Base-by-base conservation (phyloP, 2,113 vertebrate species). In the Athene noctua region DNA sequence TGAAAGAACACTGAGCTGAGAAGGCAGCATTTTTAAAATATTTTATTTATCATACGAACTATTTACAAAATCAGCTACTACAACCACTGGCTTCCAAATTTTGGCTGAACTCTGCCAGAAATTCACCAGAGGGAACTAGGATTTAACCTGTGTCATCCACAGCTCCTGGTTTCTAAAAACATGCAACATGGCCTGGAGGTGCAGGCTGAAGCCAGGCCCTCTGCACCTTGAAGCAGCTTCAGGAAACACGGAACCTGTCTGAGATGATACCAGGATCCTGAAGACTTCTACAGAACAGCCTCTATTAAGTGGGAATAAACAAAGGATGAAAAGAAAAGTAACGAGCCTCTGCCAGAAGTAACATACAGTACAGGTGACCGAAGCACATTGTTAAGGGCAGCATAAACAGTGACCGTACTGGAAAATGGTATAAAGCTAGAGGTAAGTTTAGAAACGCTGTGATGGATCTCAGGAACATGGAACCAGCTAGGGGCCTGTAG, bases 1-100 rank as follows among this genome's bases (percentile, higher is more conserved):
- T 0, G 0, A 80, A 96, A 96, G 63, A 96, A 94, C 2, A 4
- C 55, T 40, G 27, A 96, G 61, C 42, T 72, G 59, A 91, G 86
- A 96, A 81, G 15, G 78, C n/a, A 95, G 52, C 16, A 51, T 72
- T 97, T 96, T 97, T 94, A 93, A 97, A 96, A 97, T 95, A 96
- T 77, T 98, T 97, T 97, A 97, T 98, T 98, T 97, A 98, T 97
- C 98, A 90, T 98, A 98, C 97, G 98, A 98, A 98, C 97, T 98
- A 98, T 98, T 98, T 98, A 98, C 97, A 98, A 92, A 97, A 90
- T 96, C 88, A 92, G 86, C 79, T 97, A 84, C 96, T 97, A 95
- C 84, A 93, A 93, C 81, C 95, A 95, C 66, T 78, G 96, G 78
- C 92, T 95, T 96, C 96, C 95, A 95, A 83, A 86, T 94, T 71